Evolutionary conservation across 2,113 vertebrate species (phyloP), one percentile per base, ranked within the genome.

Genomic region (Melospiza georgiana): DNA sequence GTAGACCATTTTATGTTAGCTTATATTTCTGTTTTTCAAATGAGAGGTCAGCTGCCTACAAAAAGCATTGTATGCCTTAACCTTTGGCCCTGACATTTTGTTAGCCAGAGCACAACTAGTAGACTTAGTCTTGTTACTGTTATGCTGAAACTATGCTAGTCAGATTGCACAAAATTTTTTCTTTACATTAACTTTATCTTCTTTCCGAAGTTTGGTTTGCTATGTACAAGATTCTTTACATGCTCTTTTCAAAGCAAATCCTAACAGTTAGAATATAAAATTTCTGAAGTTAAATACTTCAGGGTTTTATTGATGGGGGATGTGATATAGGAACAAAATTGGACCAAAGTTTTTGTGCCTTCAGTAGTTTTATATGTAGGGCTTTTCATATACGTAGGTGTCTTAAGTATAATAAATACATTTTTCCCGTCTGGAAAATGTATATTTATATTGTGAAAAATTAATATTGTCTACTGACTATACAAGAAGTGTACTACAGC

Each of bases 321-420:
- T 79, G 4, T 35, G 12, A 62, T 61, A 62, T 3, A 80, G 48
- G 37, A 66, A 74, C 84, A 97, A 97, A 98, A 98, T 68, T 96
- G 98, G 98, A 98, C 98, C 98, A 98, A 99, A 98, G 98, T 98
- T 98, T 97, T 98, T 98, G 98, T 98, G 98, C 98, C 98, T 98
- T 98, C 87, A 94, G 73, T 97, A 97, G 94, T 97, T 95, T 94
- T 96, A 85, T 89, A 92, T 95, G 93, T 96, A 93, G 65, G 3
- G 63, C 82, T 95, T 94, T 97, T 96, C 71, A 39, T 97, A 96
- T 87, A 66, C 97, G 30, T 95, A 98, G 84, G 75, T 95, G 88
- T 96, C 84, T 97, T 79, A 94, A 96, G 51, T 97, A 93, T 83
- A 96, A 83, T 93, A 96, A 95, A 71, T 89, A 77, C 48, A 71